phyloP scores from a whole-genome alignment of 1,140 invertebrate species.

The Drosophila teissieri region DNA sequence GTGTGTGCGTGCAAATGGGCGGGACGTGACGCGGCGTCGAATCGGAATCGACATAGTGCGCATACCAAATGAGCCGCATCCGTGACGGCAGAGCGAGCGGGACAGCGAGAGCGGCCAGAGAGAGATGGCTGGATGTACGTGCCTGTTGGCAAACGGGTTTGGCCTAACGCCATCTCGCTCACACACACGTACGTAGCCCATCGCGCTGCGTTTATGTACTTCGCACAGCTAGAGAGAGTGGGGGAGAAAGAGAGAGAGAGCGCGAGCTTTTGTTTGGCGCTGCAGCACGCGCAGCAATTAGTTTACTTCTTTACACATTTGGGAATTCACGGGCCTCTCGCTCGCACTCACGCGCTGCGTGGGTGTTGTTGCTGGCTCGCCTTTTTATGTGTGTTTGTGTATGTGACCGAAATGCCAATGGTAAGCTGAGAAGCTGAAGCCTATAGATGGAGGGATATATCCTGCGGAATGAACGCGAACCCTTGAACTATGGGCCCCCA shows the following conservation, averaged over 20 bases:
- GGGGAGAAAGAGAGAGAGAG: constrained; percentile 9
- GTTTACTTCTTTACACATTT: constrained; percentile 82
- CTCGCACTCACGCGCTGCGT: constrained; percentile 28
- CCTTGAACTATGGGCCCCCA: constrained; percentile 21
- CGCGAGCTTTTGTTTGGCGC: constrained; percentile 64
- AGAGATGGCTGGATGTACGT: constrained; percentile 36
- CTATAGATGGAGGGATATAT: constrained; percentile 33
- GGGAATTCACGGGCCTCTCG: constrained; percentile 46
- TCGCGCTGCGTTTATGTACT: constrained; percentile 63
- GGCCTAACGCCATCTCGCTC: constrained; percentile 44
- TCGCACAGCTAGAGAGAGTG: background rate
- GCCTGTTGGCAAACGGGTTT: constrained; percentile 53
- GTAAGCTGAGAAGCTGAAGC: constrained; percentile 66
- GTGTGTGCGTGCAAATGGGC: constrained; percentile 84
- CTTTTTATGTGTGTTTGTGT: constrained; percentile 83
- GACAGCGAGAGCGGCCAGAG: constrained; percentile 35
- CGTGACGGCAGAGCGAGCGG: constrained; percentile 14
- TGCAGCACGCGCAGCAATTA: constrained; percentile 83
- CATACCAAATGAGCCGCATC: constrained; percentile 78
- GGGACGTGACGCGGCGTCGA: constrained; percentile 85
- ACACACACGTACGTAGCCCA: background rate
- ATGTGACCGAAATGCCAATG: constrained; percentile 83
- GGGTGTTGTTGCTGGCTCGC: constrained; percentile 45
- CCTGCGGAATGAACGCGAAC: constrained; percentile 35
- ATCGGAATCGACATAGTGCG: constrained; percentile 83